phyloP scores from a whole-genome alignment of 2,113 vertebrate genomes.

The Atherinomorus stipes region DNA sequence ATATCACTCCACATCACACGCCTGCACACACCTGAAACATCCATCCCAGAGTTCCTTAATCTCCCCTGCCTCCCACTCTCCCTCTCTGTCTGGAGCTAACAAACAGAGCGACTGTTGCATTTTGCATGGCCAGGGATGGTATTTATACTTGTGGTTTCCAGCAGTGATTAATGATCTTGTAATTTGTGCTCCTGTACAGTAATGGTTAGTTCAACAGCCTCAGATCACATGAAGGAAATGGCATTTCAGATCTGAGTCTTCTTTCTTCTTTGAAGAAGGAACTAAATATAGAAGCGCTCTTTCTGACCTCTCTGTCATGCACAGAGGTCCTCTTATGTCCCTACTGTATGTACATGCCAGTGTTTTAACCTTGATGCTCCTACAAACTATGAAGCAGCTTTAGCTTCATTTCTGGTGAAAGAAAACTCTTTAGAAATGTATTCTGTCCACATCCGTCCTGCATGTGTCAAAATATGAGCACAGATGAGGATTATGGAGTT shows the following conservation, averaged over 20 bases:
- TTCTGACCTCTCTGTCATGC: constrained; percentile 43
- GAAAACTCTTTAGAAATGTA: not conserved
- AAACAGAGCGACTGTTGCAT: constrained; percentile 31
- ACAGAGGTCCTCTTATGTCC: constrained; percentile 22
- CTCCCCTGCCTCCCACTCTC: not conserved
- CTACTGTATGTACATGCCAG: constrained; percentile 22
- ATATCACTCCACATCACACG: constrained; percentile 41
- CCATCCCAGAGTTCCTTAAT: constrained; percentile 12
- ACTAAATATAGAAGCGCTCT: constrained; percentile 51
- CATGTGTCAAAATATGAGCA: constrained; percentile 45
- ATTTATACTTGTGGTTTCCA: constrained; percentile 62
- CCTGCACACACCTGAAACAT: constrained; percentile 43
- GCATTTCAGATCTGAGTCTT: constrained; percentile 19
- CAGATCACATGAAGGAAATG: constrained; percentile 21
- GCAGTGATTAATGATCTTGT: constrained; percentile 62
- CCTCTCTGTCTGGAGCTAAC: not conserved
- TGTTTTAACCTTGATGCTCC: constrained; percentile 4
- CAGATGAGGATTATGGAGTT: constrained; percentile 23
- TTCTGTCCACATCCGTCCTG: constrained; percentile 11
- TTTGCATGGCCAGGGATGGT: constrained; percentile 20
- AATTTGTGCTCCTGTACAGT: constrained; percentile 56
- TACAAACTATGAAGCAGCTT: not conserved
- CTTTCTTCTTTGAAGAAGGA: constrained; percentile 44
- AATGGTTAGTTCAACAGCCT: constrained; percentile 41
- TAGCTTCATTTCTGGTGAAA: not conserved